A percentile compares a stretch with the other conserved stretches of the same genome.
Evolutionary conservation across 2,797 vertebrate species (phyloP).

Genomic region (Danio kyathit): DNA sequence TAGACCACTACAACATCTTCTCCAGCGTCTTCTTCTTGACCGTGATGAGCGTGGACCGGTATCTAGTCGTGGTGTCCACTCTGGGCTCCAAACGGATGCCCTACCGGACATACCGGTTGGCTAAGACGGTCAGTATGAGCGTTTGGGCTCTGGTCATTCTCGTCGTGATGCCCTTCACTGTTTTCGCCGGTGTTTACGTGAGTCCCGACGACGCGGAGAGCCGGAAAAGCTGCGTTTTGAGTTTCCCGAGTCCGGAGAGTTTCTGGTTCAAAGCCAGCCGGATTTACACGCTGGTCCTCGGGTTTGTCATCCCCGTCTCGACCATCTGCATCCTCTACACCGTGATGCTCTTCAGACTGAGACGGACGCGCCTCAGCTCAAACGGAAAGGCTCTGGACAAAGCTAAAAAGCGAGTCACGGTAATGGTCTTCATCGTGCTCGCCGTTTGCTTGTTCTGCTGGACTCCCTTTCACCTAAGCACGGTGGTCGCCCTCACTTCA

Average conservation of each 20-base stretch:
- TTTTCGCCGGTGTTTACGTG: conserved; percentile 74
- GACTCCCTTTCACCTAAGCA: conserved; percentile 80
- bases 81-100: conserved; percentile 72
- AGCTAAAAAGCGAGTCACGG: conserved; percentile 77
- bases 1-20: conserved; percentile 80
- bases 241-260: conserved; percentile 75
- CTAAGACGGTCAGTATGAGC: conserved; percentile 74
- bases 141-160: conserved; percentile 76
- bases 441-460: conserved; percentile 80
- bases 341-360: conserved; percentile 74
- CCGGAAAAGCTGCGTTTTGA: conserved; percentile 76
- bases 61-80: conserved; percentile 75
- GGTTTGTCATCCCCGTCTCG: conserved; percentile 75
- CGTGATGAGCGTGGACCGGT: conserved; percentile 78
- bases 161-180: conserved; percentile 74
- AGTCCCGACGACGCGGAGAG: conserved; percentile 67
- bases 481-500: conserved; percentile 77
- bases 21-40: conserved; percentile 82
- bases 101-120: conserved; percentile 67
- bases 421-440: conserved; percentile 79
- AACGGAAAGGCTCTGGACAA: conserved; percentile 77
- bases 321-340: conserved; percentile 77
- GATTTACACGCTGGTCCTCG: conserved; percentile 75
- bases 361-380: conserved; percentile 71
- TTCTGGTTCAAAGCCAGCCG: conserved; percentile 80